Evolutionary conservation across 2,797 vertebrate genomes (phyloP).

Genomic region (Danio kyathit): DNA sequence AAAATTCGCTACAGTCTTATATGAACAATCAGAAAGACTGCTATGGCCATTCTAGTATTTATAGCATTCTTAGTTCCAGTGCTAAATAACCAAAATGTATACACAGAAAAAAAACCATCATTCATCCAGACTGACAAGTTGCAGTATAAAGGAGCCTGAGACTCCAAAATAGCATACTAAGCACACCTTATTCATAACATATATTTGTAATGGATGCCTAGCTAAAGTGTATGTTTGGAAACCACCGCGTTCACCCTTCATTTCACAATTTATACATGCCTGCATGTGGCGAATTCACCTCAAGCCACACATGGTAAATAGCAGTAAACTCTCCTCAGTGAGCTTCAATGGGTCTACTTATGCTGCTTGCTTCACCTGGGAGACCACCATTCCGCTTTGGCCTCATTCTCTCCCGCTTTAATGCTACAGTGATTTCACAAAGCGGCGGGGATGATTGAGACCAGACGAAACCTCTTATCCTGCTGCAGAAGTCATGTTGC

Average conservation of each 20-base stretch:
- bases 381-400: constrained; percentile 38
- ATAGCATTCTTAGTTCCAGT: no score
- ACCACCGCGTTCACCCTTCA: neutral
- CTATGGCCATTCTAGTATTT: no score
- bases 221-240: neutral
- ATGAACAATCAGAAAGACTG: no score
- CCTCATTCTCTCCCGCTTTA: constrained; percentile 42
- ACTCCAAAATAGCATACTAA: neutral
- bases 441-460: constrained; percentile 25
- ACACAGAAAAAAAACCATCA: neutral
- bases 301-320: constrained; percentile 4
- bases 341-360: constrained; percentile 21
- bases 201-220: neutral
- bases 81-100: neutral
- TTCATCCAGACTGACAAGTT: neutral
- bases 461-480: constrained; percentile 36
- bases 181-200: neutral
- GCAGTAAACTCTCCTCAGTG: constrained; percentile 19
- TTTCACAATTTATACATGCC: neutral
- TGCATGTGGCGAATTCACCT: constrained; percentile 13
- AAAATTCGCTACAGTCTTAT: no score
- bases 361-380: constrained; percentile 11
- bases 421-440: constrained; percentile 45
- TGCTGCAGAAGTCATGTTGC: constrained; percentile 31
- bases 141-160: neutral